These are phyloP conservation scores for Cardiocondyla obscurior DNA, from an alignment of 1,140 invertebrate species.

Conservation along the genomic window DNA sequence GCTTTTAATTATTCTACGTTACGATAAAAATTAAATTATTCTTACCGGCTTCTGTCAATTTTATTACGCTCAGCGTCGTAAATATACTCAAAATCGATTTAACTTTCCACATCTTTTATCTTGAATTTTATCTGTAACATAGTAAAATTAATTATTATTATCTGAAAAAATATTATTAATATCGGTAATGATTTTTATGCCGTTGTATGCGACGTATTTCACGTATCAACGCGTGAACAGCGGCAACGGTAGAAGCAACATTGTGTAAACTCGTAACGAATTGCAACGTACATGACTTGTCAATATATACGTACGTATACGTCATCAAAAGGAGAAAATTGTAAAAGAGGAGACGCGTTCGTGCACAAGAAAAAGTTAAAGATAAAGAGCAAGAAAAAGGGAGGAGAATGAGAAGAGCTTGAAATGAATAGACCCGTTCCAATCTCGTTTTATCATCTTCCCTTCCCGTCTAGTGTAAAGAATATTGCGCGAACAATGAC, in stretches of 20 bases:
- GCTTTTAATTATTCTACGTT: neutral
- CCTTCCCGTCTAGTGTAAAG: neutral
- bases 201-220: neutral
- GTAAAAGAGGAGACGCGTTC: neutral
- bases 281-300: neutral
- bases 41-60: slow-evolving; percentile 56
- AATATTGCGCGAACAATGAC: neutral
- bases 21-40: neutral
- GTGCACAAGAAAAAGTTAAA: neutral
- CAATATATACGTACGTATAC: neutral
- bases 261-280: neutral
- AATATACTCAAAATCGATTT: slow-evolving; percentile 46
- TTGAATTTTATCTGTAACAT: slow-evolving; percentile 56
- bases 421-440: neutral
- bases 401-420: neutral
- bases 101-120: slow-evolving; percentile 63
- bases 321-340: neutral
- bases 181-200: no score
- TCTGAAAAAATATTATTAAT: neutral
- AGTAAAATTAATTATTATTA: neutral
- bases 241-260: neutral
- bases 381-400: neutral
- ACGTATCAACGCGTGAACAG: neutral
- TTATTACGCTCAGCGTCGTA: slow-evolving; percentile 33
- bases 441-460: neutral